Evolutionary conservation across 2,888 invertebrate species (phyloP), one percentile per base, ranked within the genome.

Genomic region (Zeuzera pyrina): DNA sequence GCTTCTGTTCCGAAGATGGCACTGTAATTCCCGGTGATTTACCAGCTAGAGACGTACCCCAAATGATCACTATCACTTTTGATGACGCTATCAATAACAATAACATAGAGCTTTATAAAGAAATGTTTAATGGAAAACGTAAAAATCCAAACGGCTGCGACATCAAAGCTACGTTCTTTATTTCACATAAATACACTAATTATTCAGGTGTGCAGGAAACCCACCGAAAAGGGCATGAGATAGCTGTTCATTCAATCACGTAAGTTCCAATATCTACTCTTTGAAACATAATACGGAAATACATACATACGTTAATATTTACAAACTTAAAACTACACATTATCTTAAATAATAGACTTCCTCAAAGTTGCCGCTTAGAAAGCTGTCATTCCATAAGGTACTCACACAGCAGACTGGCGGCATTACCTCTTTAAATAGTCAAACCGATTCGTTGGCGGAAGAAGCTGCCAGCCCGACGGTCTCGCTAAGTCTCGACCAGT

Each of bases 31-130:
- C 95, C 40, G 93, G 93, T 8, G 93, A 94, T 59, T 77, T 94
- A 29, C 93, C 93, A 8, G 68, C 89, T 40, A 92, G 89, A 74
- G 93, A 94, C 57, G 93, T 95, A 1, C 95, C 95, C 3, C 95
- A 95, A 84, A 95, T 95, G 95, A 91, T 96, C 60, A 95, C 94
- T 35, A 92, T 96, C 62, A 95, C 95, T 30, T 96, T 96, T 66
- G 95, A 96, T 62, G 95, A 95, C 57, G 95, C 95, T 57, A 94
- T 96, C 73, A 96, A 96, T 73, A 95, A 95, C 77, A 95, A 96
- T 81, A 96, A 96, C 77, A 95, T 95, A 63, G 95, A 94, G 52
- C 81, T 96, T 30, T 96, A 95, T 87, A 93, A 93, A 68, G 94
- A 95, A 58, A 94, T 96, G 43, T 95, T 96, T 81, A 93, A 91